phyloP scores from a whole-genome alignment of 2,888 invertebrate genomes.

The Himalopsyche japonica region DNA sequence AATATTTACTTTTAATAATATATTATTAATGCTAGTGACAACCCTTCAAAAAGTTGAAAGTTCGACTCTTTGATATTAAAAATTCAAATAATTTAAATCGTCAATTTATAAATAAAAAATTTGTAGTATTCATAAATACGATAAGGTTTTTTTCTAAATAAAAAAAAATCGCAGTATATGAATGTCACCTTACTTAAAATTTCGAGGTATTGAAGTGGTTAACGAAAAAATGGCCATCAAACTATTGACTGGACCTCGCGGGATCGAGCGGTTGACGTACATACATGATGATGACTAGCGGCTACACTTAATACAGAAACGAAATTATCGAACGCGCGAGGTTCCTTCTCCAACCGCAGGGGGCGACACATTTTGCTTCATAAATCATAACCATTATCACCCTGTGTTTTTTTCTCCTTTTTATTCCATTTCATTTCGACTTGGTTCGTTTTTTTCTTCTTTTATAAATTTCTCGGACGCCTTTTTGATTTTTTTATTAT shows the following conservation, averaged over 20 bases:
- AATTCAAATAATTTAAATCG: no score
- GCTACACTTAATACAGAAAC: slow-evolving; percentile 9
- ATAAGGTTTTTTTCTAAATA: no score
- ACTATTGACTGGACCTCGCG: not conserved
- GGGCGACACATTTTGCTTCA: slow-evolving; percentile 39
- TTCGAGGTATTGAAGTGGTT: no score
- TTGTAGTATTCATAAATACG: no score
- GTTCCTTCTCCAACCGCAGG: slow-evolving; percentile 34
- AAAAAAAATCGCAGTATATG: no score
- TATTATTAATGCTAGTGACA: no score
- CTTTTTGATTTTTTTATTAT: slow-evolving; percentile 1
- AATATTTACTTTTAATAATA: no score
- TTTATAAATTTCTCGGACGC: not conserved
- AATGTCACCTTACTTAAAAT: no score
- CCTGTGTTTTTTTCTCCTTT: slow-evolving; percentile 19
- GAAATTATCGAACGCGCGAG: slow-evolving; percentile 31
- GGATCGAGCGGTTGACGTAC: not conserved
- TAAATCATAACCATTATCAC: slow-evolving; percentile 41
- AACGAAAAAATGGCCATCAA: no score
- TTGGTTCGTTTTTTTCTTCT: slow-evolving; percentile 3
- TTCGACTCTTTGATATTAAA: no score
- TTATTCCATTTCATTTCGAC: slow-evolving; percentile 16
- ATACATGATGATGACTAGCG: not conserved
- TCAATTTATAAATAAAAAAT: no score
- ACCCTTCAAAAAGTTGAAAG: no score